Base-by-base conservation (phyloP, 2,113 vertebrate species). In the Speoplatyrhinus poulsoni region DNA sequence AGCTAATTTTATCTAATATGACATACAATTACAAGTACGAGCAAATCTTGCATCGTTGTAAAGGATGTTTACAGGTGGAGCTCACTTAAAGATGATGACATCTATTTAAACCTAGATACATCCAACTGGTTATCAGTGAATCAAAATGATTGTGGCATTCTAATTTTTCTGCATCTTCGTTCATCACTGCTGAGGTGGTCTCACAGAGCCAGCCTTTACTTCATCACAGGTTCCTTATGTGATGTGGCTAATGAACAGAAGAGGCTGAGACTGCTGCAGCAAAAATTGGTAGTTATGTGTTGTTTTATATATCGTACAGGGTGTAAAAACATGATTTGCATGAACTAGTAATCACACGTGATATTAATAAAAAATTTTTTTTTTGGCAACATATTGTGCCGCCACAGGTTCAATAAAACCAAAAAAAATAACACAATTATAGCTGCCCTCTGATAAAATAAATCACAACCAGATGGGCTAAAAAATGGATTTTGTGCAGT, bases 401-500 rank as follows among this genome's bases (percentile, higher is more conserved):
- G 1, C 36, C 7, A 8, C 36, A 41, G 5, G 36, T 41, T 41
- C 36, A 41, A 41, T 41, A 41, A 41, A 41, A 41, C 36, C 36
- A 41, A 5, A 7, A 6, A 41, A 41, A 17, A 48, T 1, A 17
- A 55, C 52, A 41, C 48, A 19, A 26, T 41, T 67, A 19, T 57
- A 56, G 69, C 53, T 66, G 62, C 70, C 65, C 82, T 72, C 75
- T 41, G 26, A 26, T 26, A 73, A 81, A 77, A 73, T 60, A 49
- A 26, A 77, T 85, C 75, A 62, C 60, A 66, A 71, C 84, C 81
- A 83, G 85, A 85, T 85, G 84, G 65, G 26, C 26, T 26, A 26
- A 26, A 19, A 26, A 26, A 26, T 26, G 0, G 26, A 26, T 26
- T 26, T 26, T 26, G 66, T 36, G 59, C 77, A 76, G n/a, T 48